Evolutionary conservation across 1,140 invertebrate genomes (phyloP), one percentile per base, ranked within the genome.

Genomic region (Hermetia illucens): DNA sequence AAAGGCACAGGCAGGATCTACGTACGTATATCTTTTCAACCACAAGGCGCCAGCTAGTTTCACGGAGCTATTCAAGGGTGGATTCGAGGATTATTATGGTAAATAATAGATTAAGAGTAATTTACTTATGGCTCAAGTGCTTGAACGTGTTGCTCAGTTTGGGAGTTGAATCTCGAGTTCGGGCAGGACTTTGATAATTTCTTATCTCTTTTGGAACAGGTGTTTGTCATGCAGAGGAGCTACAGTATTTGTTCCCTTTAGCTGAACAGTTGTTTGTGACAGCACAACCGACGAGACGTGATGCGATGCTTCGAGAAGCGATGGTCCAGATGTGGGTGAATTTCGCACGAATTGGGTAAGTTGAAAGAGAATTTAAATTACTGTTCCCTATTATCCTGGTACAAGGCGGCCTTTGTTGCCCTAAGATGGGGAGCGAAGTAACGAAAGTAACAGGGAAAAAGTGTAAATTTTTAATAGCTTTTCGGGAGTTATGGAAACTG

Each of bases 241-340:
- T 82, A 15, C 75, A 79, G 47, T 79, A 79, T 51, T 47, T 82
- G 1, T 83, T 83, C 44, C 78, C 78, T 0, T 70, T 81, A 21
- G 64, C 62, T 0, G 64, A 68, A 37, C 62, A 66, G 37, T 48
- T 76, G 3, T 75, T 75, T 40, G 56, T 63, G 2, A 62, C 70
- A 30, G 57, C 49, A 2, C 44, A 49, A 10, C 50, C 68, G 4
- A 68, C 49, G 5, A 45, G 59, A 9, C 48, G 62, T 16, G 73
- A 75, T 45, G 47, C 64, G 3, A 46, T 58, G 42, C 54, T 74
- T 6, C 52, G 68, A 0, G 58, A 70, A 25, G 25, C 70, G 13
- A 50, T 82, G 44, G 74, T 76, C 0, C 65, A 56, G n/a, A 41
- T 79, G 17, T 83, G 78, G 77, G 64, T 68, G 0, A 77, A 81